phyloP scores from a whole-genome alignment of 2,888 invertebrate species.

The Baccha elongata region DNA sequence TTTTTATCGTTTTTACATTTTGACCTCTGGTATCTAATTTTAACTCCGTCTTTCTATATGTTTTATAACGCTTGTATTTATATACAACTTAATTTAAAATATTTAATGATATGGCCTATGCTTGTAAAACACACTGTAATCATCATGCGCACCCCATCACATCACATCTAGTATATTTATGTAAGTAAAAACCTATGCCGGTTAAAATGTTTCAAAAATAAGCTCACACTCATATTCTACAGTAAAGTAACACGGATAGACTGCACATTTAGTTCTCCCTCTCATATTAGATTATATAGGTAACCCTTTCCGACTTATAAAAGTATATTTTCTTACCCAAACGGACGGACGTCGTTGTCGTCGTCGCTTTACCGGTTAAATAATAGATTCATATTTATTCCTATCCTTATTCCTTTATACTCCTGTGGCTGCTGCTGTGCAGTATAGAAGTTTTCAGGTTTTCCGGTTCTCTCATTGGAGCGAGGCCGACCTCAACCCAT shows the following conservation, averaged over 20 bases:
- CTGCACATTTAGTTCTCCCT: slow-evolving; percentile 9
- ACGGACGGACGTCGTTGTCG: slow-evolving; percentile 47
- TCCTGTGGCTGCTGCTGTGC: not conserved
- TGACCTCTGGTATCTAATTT: too few species aligned
- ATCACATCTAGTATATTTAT: not conserved
- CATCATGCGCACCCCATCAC: not conserved
- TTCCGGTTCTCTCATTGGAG: slow-evolving; percentile 39
- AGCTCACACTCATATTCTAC: slow-evolving; percentile 43
- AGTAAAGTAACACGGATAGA: slow-evolving; percentile 20
- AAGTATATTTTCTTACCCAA: slow-evolving; percentile 32
- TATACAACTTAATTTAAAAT: not conserved
- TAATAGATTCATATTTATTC: slow-evolving; percentile 70
- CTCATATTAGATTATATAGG: slow-evolving; percentile 2
- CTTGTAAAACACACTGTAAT: slow-evolving; percentile 27
- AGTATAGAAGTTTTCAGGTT: slow-evolving; percentile 57
- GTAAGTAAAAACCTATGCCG: slow-evolving; percentile 46
- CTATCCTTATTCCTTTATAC: slow-evolving; percentile 28
- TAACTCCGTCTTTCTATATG: too few species aligned
- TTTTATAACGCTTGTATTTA: too few species aligned
- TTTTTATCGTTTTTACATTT: too few species aligned
- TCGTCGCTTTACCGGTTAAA: slow-evolving; percentile 58
- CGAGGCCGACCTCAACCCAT: slow-evolving; percentile 11
- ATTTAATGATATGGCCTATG: too few species aligned
- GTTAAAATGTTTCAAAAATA: slow-evolving; percentile 49
- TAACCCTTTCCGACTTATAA: slow-evolving; percentile 34